Conservation (phyloP, 2,888 invertebrate species). For the Pristionchus fissidentatus region DNA sequence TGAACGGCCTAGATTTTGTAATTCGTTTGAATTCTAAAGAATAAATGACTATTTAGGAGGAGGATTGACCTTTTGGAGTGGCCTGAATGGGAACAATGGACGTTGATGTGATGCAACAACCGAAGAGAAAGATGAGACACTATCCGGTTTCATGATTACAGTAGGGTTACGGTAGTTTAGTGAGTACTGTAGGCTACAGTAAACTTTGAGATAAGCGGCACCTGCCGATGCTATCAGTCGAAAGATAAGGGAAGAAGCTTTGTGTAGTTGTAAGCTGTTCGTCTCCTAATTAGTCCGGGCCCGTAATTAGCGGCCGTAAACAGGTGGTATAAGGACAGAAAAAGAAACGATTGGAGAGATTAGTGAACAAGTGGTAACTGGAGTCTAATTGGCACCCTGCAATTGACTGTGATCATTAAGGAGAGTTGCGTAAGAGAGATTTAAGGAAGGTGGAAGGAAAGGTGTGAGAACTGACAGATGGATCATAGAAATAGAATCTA, state of each 20-base stretch:
- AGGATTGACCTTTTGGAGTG: too few species aligned
- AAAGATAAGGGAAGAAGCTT: conserved; percentile 14
- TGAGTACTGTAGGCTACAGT: background rate
- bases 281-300: conserved; percentile 1
- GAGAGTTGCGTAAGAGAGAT: conserved; percentile 24
- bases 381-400: background rate
- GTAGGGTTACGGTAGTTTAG: too few species aligned
- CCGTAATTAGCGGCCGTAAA: conserved; percentile 23
- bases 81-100: conserved; percentile 1
- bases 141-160: conserved; percentile 17
- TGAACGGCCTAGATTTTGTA: too few species aligned
- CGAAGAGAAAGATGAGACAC: background rate
- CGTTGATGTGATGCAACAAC: conserved; percentile 34
- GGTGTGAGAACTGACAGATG: conserved; percentile 44
- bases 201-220: background rate
- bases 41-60: background rate
- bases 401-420: background rate
- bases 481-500: background rate
- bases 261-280: background rate
- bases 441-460: background rate
- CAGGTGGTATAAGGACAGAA: conserved; percentile 32
- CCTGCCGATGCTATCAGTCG: background rate
- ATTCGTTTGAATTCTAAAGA: background rate
- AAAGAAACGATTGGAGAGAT: background rate
- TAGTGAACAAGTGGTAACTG: conserved; percentile 33